A percentile compares a stretch with the other conserved stretches of the same genome.
phyloP scores from a whole-genome alignment of 1,140 invertebrate species.

The Pseudoatta argentina region DNA sequence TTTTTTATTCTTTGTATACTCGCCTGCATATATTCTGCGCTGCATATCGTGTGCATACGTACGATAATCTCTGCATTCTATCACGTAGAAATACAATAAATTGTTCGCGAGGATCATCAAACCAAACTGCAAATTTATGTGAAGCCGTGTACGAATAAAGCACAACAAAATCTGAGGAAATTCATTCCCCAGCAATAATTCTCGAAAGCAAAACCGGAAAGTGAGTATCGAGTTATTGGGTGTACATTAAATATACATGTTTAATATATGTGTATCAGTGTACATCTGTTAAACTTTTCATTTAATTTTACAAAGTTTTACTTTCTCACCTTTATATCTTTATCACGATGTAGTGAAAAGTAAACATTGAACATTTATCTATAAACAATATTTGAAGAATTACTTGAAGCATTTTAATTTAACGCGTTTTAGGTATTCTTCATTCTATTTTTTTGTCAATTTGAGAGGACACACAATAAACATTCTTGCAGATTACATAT shows the following conservation, averaged over 20 bases:
- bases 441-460: neutral
- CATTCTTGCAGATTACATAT: no score
- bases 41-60: neutral
- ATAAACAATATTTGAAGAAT: neutral
- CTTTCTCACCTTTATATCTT: neutral
- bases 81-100: constrained; percentile 49
- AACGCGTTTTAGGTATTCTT: neutral
- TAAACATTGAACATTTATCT: neutral
- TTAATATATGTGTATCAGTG: no score
- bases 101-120: constrained; percentile 11
- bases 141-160: neutral
- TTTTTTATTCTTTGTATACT: constrained; percentile 42
- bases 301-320: no score
- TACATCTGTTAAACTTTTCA: no score
- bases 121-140: neutral
- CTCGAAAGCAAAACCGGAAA: no score
- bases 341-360: neutral
- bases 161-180: neutral
- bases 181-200: neutral
- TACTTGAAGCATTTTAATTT: neutral
- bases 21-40: neutral
- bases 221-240: no score
- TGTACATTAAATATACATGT: no score
- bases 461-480: no score
- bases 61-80: constrained; percentile 26